phyloP scores from a whole-genome alignment of 2,888 invertebrate genomes.

The Apodemia mormo region DNA sequence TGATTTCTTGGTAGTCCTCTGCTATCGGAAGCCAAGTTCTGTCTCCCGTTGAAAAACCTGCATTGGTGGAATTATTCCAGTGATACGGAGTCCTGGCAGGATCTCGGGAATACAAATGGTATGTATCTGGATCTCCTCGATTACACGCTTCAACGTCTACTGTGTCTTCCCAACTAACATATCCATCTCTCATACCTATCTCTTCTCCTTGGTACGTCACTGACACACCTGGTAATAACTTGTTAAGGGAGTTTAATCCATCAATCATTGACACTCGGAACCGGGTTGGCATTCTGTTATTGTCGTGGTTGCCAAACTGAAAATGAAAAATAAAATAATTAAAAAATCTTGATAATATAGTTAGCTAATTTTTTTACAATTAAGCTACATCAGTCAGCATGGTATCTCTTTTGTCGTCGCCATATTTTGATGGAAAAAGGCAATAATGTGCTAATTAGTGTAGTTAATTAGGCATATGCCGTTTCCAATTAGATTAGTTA shows the following conservation, averaged over 20 bases:
- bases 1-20: constrained; percentile 80
- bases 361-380: too few relatives aligned
- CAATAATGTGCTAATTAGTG: too few relatives aligned
- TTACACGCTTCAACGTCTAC: constrained; percentile 81
- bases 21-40: constrained; percentile 86
- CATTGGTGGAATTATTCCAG: constrained; percentile 80
- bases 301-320: constrained; percentile 87
- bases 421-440: too few relatives aligned
- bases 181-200: constrained; percentile 86
- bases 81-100: constrained; percentile 85
- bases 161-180: constrained; percentile 80
- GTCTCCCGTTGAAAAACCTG: constrained; percentile 82
- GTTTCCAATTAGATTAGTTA: too few relatives aligned
- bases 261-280: constrained; percentile 85
- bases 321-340: constrained; percentile 28
- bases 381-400: too few relatives aligned
- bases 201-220: constrained; percentile 93
- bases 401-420: too few relatives aligned
- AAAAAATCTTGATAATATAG: too few relatives aligned
- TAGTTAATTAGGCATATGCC: too few relatives aligned
- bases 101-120: constrained; percentile 79
- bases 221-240: constrained; percentile 88
- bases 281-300: constrained; percentile 83
- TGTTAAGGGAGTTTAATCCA: constrained; percentile 85
- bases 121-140: constrained; percentile 77